Evolutionary conservation across 2,113 vertebrate genomes (phyloP), one percentile per base, ranked within the genome.

Genomic region (Galemys pyrenaicus): DNA sequence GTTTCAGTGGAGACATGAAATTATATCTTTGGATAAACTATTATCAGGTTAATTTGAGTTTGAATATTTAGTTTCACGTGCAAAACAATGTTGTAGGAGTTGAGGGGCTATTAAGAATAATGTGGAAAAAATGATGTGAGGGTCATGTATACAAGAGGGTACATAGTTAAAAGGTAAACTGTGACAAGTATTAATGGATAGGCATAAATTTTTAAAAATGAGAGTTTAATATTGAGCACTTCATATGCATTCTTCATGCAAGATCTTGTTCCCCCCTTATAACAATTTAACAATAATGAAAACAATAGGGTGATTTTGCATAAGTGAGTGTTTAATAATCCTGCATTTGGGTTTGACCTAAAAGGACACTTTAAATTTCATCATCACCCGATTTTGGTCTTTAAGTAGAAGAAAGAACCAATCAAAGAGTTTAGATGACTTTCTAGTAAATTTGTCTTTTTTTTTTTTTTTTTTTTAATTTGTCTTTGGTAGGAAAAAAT

Each of bases 321-420:
- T 49, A 82, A 62, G 71, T 86, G 67, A 17, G 39, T 56, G 26
- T 51, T 91, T 89, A 73, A 67, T 74, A 46, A 35, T 32, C 16
- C 46, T 49, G 11, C 49, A 81, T 84, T 89, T 90, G 68, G 22
- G 73, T 95, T 95, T 89, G 88, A 91, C 67, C 58, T 28, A 71
- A 60, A 92, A 95, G n/a, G 60, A 86, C 46, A 65, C 37, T 75
- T 84, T 74, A 41, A 87, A 17, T 71, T 35, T 67, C 64, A 44
- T 44, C 44, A 44, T 44, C 44, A 44, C 9, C 46, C 46, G 46
- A 73, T 82, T 65, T 95, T 84, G 49, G 37, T 80, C 51, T 80
- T 56, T 70, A 44, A 92, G 28, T 62, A 26, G 35, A 90, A 30
- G 26, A 41, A 87, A 46, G 71, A 41, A 26, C 58, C 28, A 49